These are phyloP conservation scores for Dolichomitus sp. DNA, from an alignment of 2,888 invertebrate genomes.

Conservation along the genomic window DNA sequence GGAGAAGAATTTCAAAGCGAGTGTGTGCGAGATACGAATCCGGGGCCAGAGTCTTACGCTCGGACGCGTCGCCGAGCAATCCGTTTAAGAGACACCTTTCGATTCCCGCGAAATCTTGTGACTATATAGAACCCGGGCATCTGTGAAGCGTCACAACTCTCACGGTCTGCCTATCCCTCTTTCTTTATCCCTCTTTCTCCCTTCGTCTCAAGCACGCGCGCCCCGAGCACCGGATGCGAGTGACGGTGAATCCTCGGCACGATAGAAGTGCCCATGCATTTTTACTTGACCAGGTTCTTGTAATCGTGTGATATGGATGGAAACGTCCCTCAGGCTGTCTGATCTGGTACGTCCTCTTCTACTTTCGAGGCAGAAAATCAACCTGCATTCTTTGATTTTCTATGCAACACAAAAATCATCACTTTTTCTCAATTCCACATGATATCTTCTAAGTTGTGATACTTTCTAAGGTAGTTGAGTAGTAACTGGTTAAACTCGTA, in stretches of 20 bases:
- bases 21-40: slow-evolving; percentile 19
- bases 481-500: too few relatives aligned
- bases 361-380: slow-evolving; percentile 6
- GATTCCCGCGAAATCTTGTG: slow-evolving; percentile 63
- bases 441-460: too few relatives aligned
- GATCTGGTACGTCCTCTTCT: slow-evolving; percentile 13
- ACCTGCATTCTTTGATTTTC: slow-evolving; percentile 3
- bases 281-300: slow-evolving; percentile 53
- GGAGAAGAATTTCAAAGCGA: slow-evolving; percentile 58
- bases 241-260: slow-evolving; percentile 46
- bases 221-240: slow-evolving; percentile 52
- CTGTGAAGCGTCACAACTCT: slow-evolving; percentile 18
- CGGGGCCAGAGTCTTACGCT: slow-evolving; percentile 58
- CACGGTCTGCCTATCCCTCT: slow-evolving; percentile 18
- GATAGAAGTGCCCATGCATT: slow-evolving; percentile 58
- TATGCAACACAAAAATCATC: background rate
- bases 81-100: slow-evolving; percentile 71
- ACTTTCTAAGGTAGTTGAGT: too few relatives aligned
- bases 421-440: background rate
- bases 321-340: slow-evolving; percentile 29
- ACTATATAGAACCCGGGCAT: slow-evolving; percentile 26
- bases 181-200: slow-evolving; percentile 9
- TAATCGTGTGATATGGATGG: slow-evolving; percentile 55
- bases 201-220: background rate
- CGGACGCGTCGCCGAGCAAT: slow-evolving; percentile 72